Evolutionary conservation across 2,113 vertebrate genomes (phyloP).

Genomic region (Sardina pilchardus): DNA sequence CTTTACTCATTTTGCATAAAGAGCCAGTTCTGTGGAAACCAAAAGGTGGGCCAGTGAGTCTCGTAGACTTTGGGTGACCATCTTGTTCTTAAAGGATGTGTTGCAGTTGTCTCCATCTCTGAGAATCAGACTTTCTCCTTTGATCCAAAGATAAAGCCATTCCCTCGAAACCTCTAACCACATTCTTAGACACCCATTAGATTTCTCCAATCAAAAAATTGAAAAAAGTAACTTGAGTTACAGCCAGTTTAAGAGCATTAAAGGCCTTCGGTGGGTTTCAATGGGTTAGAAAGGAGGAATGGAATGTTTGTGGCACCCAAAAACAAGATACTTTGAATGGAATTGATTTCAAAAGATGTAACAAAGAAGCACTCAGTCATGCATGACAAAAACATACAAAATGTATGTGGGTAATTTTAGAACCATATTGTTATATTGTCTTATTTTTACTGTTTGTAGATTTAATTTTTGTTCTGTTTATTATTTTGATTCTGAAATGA

Average conservation of each 20-base stretch:
- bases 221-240: slow-evolving; percentile 81
- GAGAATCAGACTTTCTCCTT: slow-evolving; percentile 92
- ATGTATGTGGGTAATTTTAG: too few species aligned
- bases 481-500: too few species aligned
- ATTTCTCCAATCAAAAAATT: slow-evolving; percentile 83
- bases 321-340: too few species aligned
- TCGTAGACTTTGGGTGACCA: slow-evolving; percentile 79
- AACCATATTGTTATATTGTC: too few species aligned
- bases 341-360: too few species aligned
- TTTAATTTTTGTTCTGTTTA: too few species aligned
- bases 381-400: too few species aligned
- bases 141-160: slow-evolving; percentile 96
- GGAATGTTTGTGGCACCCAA: too few species aligned
- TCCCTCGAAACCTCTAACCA: slow-evolving; percentile 87
- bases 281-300: too few species aligned
- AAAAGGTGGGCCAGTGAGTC: slow-evolving; percentile 79
- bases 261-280: too few species aligned
- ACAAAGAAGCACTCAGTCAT: too few species aligned
- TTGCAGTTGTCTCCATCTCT: slow-evolving; percentile 93
- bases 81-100: slow-evolving; percentile 85
- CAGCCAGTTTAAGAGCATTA: slow-evolving; percentile 83
- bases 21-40: slow-evolving; percentile 64
- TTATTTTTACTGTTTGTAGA: too few species aligned
- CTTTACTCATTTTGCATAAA: slow-evolving; percentile 80
- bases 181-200: slow-evolving; percentile 84